phyloP scores from a whole-genome alignment of 2,797 vertebrate genomes.

The Anguilla pacifica region DNA sequence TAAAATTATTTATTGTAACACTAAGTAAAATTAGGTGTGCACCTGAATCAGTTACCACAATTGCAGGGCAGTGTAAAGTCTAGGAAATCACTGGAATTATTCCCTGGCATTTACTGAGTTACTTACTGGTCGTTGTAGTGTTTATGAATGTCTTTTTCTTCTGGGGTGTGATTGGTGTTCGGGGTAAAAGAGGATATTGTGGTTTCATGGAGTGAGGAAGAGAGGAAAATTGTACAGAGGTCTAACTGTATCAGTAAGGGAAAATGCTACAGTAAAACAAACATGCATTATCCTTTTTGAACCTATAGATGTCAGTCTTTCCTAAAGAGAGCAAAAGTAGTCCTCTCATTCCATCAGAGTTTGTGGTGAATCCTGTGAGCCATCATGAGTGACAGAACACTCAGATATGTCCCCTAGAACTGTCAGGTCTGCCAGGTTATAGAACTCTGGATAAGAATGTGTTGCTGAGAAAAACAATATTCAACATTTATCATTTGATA shows the following conservation, averaged over 20 bases:
- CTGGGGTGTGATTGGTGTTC: too few species aligned
- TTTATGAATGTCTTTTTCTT: too few species aligned
- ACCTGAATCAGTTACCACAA: neutral
- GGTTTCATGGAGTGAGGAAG: too few species aligned
- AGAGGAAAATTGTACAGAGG: too few species aligned
- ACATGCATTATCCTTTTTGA: neutral
- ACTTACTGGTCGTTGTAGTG: too few species aligned
- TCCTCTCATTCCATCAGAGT: neutral
- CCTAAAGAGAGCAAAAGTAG: neutral
- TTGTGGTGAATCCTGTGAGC: neutral
- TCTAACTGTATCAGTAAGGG: neutral
- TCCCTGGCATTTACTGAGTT: too few species aligned
- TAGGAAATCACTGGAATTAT: too few species aligned
- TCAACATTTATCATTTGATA: neutral
- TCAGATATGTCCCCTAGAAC: neutral
- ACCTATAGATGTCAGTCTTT: conserved; percentile 11
- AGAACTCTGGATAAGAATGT: neutral
- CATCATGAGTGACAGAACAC: neutral
- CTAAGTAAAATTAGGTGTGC: too few species aligned
- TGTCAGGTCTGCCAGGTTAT: neutral
- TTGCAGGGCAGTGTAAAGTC: too few species aligned
- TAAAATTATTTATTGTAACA: too few species aligned
- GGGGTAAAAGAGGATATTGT: too few species aligned
- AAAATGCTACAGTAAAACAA: neutral
- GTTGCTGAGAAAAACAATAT: neutral